A percentile compares a stretch with the other conserved stretches of the same genome.
These are phyloP conservation scores for Diabrotica balteata DNA, from an alignment of 2,888 invertebrate species.

Conservation along the genomic window DNA sequence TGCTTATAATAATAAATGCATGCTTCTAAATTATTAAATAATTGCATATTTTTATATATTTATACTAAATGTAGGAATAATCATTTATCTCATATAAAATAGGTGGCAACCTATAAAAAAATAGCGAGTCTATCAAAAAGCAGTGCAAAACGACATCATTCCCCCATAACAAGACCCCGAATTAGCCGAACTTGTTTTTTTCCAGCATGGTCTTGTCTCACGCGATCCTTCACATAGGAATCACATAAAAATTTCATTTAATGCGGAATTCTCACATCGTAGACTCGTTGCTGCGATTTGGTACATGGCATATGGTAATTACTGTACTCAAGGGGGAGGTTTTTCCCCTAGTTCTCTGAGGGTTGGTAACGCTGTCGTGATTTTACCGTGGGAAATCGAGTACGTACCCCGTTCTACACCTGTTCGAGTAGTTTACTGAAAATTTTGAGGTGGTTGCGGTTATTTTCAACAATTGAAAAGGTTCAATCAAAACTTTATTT, in stretches of 20 bases:
- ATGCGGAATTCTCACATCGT: constrained; percentile 20
- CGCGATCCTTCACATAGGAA: constrained; percentile 15
- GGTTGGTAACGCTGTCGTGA: constrained; percentile 52
- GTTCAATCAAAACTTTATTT: no score
- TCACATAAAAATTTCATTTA: constrained; percentile 16
- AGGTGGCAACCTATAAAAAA: no score
- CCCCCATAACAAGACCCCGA: not conserved
- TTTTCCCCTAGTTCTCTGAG: constrained; percentile 40
- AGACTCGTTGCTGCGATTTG: constrained; percentile 30
- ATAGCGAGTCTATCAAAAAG: no score
- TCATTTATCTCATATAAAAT: no score
- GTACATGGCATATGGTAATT: constrained; percentile 43
- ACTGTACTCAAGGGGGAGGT: constrained; percentile 37
- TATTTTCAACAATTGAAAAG: not conserved
- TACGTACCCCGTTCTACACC: constrained; percentile 36
- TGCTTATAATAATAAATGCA: no score
- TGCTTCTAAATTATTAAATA: no score
- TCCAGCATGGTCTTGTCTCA: constrained; percentile 1
- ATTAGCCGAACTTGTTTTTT: not conserved
- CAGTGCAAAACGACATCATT: not conserved
- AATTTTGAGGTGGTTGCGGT: constrained; percentile 16
- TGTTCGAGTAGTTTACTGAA: constrained; percentile 31
- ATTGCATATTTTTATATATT: no score
- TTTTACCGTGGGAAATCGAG: constrained; percentile 53
- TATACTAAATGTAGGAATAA: no score